A percentile compares a stretch with the other conserved stretches of the same genome.
Evolutionary conservation across 2,113 vertebrate genomes (phyloP).

Genomic region (Smithornis capensis): DNA sequence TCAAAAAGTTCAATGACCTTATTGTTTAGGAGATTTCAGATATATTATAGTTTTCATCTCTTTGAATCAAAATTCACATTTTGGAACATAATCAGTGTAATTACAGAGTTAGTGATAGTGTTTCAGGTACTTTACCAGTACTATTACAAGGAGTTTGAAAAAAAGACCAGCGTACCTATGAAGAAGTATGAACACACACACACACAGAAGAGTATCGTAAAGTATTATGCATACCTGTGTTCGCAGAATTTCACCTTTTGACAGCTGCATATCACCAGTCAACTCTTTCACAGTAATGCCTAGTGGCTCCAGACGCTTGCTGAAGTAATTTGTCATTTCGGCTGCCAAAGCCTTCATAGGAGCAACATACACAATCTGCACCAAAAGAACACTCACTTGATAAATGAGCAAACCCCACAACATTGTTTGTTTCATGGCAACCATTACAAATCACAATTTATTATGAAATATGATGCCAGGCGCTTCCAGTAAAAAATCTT

Average conservation of each 20-base stretch:
- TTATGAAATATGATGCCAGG: slow-evolving; percentile 82
- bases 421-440: slow-evolving; percentile 82
- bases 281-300: slow-evolving; percentile 92
- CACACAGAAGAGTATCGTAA: neutral
- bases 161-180: neutral
- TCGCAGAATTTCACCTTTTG: slow-evolving; percentile 94
- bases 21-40: neutral
- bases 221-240: slow-evolving; percentile 85
- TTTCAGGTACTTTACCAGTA: neutral
- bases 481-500: slow-evolving; percentile 76
- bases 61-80: neutral
- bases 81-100: neutral
- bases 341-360: slow-evolving; percentile 99
- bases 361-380: slow-evolving; percentile 94
- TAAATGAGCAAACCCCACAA: slow-evolving; percentile 82
- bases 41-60: neutral
- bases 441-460: slow-evolving; percentile 84
- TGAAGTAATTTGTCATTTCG: slow-evolving; percentile 99
- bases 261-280: slow-evolving; percentile 98
- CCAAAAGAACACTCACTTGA: slow-evolving; percentile 78
- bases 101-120: neutral
- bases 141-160: neutral
- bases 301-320: slow-evolving; percentile 91
- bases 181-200: neutral
- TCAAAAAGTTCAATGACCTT: neutral